Percentiles rank a stretch among this genome's conserved stretches.
These are phyloP conservation scores for Neuroscelio doddi DNA, from an alignment of 2,888 invertebrate genomes.

Conservation along the genomic window DNA sequence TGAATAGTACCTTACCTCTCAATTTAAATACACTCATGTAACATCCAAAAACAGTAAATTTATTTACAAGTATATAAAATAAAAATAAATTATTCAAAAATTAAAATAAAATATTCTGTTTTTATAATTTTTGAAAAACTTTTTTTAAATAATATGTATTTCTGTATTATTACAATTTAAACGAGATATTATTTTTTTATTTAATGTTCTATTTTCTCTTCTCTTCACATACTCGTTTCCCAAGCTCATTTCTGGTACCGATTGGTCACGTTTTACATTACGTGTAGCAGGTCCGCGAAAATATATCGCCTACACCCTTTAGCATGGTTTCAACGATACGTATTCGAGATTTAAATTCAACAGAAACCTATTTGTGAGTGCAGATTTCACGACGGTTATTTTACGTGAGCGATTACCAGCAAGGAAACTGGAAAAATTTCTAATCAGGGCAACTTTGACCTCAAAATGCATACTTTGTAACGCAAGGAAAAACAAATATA, in stretches of 20 bases:
- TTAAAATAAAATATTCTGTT: conserved; percentile 1
- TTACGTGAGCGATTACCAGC: conserved; percentile 13
- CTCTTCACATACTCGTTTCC: conserved; percentile 18
- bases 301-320: not conserved
- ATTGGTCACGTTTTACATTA: conserved; percentile 22
- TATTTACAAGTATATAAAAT: too few species aligned
- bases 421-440: conserved; percentile 31
- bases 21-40: conserved; percentile 9
- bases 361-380: conserved; percentile 10
- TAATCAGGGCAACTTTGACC: conserved; percentile 40
- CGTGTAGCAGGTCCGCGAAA: conserved; percentile 1
- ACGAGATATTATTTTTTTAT: not conserved
- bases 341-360: conserved; percentile 1
- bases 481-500: conserved; percentile 24
- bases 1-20: conserved; percentile 25
- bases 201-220: conserved; percentile 17
- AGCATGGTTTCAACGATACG: too few species aligned
- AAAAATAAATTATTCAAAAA: conserved; percentile 14
- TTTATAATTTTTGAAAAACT: not conserved
- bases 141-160: not conserved
- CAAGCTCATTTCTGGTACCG: conserved; percentile 14
- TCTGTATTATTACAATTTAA: not conserved
- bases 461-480: conserved; percentile 35
- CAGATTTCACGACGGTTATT: conserved; percentile 20
- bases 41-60: conserved; percentile 20